Percentiles rank a stretch among this genome's conserved stretches.
Evolutionary conservation across 2,888 invertebrate species (phyloP).

Genomic region (Buathra laborator): DNA sequence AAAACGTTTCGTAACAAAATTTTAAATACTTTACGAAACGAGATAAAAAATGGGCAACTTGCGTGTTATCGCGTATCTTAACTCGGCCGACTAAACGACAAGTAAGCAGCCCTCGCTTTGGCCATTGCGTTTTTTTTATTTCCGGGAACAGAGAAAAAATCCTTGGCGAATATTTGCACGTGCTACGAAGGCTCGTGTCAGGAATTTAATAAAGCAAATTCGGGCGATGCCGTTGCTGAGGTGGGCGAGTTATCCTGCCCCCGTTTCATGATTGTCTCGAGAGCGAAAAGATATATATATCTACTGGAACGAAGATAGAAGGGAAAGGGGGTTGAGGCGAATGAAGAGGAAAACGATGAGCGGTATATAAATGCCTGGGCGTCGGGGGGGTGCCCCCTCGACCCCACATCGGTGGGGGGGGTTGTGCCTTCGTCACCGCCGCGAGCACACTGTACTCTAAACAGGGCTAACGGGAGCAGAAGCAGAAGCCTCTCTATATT

Average conservation of each 20-base stretch:
- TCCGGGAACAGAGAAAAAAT: conserved; percentile 12
- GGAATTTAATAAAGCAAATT: conserved; percentile 84
- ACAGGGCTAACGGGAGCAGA: conserved; percentile 34
- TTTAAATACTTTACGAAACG: conserved; percentile 18
- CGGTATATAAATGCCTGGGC: conserved; percentile 58
- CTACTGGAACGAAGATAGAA: background rate
- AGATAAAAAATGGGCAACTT: conserved; percentile 19
- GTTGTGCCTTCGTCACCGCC: conserved; percentile 20
- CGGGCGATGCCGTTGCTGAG: conserved; percentile 62
- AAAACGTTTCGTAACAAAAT: too few relatives aligned
- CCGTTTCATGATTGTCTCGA: conserved; percentile 48
- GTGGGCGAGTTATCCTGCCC: conserved; percentile 61
- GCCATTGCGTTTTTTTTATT: conserved; percentile 26
- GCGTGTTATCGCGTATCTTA: conserved; percentile 37
- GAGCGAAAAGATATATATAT: conserved; percentile 17
- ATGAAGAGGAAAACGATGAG: conserved; percentile 54
- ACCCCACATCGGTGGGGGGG: conserved; percentile 30
- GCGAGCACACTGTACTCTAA: conserved; percentile 10
- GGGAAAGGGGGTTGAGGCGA: conserved; percentile 4
- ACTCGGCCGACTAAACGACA: conserved; percentile 58
- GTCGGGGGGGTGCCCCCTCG: conserved; percentile 58
- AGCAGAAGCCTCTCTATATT: conserved; percentile 55
- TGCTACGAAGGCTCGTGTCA: conserved; percentile 80
- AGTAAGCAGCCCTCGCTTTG: background rate
- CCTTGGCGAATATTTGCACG: conserved; percentile 82